Conservation (phyloP, 1,140 invertebrate species). For the Drosophila malerkotliana region DNA sequence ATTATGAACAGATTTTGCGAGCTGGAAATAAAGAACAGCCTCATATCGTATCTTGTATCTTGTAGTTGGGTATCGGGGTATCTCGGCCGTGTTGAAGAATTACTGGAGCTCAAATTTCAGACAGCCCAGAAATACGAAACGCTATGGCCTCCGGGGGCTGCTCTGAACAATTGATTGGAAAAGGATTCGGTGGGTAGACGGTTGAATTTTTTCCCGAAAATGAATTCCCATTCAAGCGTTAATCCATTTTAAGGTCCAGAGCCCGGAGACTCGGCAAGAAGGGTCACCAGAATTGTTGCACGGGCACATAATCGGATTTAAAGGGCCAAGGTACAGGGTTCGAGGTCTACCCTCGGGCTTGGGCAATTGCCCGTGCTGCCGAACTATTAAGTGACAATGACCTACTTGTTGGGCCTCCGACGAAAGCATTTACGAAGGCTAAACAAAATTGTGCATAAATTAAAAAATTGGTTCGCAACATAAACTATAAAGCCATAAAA, state of each 20-base stretch:
- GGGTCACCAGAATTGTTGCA: constrained; percentile 66
- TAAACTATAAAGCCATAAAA: constrained; percentile 72
- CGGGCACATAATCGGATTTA: constrained; percentile 72
- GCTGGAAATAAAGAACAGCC: constrained; percentile 27
- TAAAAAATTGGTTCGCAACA: constrained; percentile 68
- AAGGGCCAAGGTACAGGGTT: constrained; percentile 21
- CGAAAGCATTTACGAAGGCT: constrained; percentile 17
- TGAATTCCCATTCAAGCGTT: constrained; percentile 77
- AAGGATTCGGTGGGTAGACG: constrained; percentile 48
- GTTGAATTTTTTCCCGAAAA: constrained; percentile 52
- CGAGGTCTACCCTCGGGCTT: constrained; percentile 19
- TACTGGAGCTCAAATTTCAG: constrained; percentile 75
- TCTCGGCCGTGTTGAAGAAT: constrained; percentile 64
- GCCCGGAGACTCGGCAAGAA: constrained; percentile 8
- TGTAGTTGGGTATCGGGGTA: constrained; percentile 50
- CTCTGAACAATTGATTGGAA: constrained; percentile 78
- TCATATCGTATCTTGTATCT: constrained; percentile 37
- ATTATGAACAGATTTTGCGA: constrained; percentile 70
- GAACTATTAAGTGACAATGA: constrained; percentile 73
- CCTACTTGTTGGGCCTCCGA: constrained; percentile 57
- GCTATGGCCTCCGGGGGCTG: constrained; percentile 1
- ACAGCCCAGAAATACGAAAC: constrained; percentile 65
- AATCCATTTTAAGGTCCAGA: constrained; percentile 60
- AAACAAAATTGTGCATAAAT: constrained; percentile 76
- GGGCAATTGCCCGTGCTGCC: constrained; percentile 65